Conservation (phyloP, 2,797 vertebrate genomes). For the Epinephelus awoara region DNA sequence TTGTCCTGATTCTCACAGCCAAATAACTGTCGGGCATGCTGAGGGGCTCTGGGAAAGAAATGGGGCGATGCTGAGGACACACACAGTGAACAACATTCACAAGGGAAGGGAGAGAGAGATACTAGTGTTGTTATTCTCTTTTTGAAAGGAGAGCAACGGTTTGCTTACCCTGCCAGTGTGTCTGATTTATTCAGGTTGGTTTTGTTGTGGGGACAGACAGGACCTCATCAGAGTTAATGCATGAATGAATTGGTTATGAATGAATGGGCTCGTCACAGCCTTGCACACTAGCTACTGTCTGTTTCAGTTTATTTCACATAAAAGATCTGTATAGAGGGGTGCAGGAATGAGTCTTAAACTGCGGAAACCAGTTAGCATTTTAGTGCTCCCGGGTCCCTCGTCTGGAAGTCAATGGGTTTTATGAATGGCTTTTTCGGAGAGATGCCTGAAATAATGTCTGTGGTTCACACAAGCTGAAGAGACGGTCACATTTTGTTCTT, state of each 20-base stretch:
- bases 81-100: conserved; percentile 1
- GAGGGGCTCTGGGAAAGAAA: conserved; percentile 46
- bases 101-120: conserved; percentile 4
- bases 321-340: not conserved
- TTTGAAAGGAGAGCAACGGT: conserved; percentile 31
- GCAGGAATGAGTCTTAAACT: too few relatives aligned
- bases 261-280: conserved; percentile 8
- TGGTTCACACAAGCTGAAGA: too few relatives aligned
- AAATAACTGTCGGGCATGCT: conserved; percentile 35
- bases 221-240: conserved; percentile 49
- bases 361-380: too few relatives aligned
- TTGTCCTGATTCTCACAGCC: conserved; percentile 32
- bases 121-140: conserved; percentile 14
- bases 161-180: conserved; percentile 21
- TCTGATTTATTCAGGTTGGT: conserved; percentile 30
- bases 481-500: too few relatives aligned
- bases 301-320: not conserved
- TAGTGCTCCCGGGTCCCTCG: too few relatives aligned
- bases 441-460: too few relatives aligned
- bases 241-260: conserved; percentile 35
- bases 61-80: conserved; percentile 20
- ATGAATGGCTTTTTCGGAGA: too few relatives aligned
- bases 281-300: not conserved
- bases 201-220: conserved; percentile 41
- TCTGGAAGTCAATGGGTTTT: too few relatives aligned